phyloP scores from a whole-genome alignment of 2,797 vertebrate genomes.

The Lithobates sylvaticus region DNA sequence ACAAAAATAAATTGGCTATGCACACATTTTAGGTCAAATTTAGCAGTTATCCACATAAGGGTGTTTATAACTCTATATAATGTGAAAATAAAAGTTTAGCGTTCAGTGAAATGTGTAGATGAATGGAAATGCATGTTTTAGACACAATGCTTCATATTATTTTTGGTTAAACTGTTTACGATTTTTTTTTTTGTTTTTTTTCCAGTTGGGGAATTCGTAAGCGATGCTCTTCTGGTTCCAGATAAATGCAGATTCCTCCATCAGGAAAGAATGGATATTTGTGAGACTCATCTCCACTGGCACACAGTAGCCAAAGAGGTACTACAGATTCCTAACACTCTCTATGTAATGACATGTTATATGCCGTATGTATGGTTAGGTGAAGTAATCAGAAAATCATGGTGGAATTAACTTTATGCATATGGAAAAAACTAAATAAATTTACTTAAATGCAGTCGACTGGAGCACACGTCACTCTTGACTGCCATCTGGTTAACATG shows the following conservation, averaged over 20 bases:
- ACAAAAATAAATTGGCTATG: too few relatives aligned
- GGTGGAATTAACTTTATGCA: too few relatives aligned
- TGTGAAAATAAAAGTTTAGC: background rate
- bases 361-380: too few relatives aligned
- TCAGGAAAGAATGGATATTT: slow-evolving; percentile 96
- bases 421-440: too few relatives aligned
- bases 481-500: too few relatives aligned
- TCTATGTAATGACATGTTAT: background rate
- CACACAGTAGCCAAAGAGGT: slow-evolving; percentile 98
- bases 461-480: too few relatives aligned
- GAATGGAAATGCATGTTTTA: background rate
- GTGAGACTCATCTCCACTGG: slow-evolving; percentile 98
- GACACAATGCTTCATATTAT: background rate
- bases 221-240: slow-evolving; percentile 94
- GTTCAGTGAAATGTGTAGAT: background rate
- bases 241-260: slow-evolving; percentile 98
- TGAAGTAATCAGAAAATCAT: too few relatives aligned
- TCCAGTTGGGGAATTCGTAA: slow-evolving; percentile 97
- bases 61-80: background rate
- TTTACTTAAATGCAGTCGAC: too few relatives aligned
- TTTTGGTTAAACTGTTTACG: background rate
- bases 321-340: slow-evolving; percentile 51
- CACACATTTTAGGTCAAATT: too few relatives aligned
- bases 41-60: too few relatives aligned
- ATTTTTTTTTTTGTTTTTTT: slow-evolving; percentile 35